Percentiles rank a stretch among this genome's conserved stretches.
Evolutionary conservation across 2,113 vertebrate species (phyloP).

Genomic region (Oceanodroma tethys): DNA sequence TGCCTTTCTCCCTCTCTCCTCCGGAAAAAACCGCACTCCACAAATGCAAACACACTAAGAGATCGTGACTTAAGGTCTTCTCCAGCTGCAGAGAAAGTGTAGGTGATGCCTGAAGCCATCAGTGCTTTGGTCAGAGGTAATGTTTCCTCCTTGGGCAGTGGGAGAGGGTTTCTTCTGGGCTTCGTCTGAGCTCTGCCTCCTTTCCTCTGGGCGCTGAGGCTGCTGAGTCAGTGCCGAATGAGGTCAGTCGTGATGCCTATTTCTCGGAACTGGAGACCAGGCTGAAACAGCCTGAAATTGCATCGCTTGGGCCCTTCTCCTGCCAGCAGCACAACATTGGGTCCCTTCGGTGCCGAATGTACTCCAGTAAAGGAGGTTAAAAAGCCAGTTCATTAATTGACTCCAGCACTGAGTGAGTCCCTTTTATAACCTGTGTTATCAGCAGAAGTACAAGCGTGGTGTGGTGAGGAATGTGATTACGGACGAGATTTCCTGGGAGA

Average conservation of each 20-base stretch:
- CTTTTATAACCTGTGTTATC: slow-evolving; percentile 84
- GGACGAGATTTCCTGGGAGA: slow-evolving; percentile 83
- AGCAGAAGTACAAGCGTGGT: slow-evolving; percentile 78
- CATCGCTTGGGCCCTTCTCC: slow-evolving; percentile 51
- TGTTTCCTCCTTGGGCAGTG: not conserved
- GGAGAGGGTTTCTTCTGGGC: not conserved
- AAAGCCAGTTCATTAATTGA: slow-evolving; percentile 79
- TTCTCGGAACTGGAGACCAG: slow-evolving; percentile 31
- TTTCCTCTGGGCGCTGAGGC: not conserved
- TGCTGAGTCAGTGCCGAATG: slow-evolving; percentile 57
- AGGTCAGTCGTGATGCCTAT: slow-evolving; percentile 44
- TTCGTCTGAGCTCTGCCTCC: not conserved
- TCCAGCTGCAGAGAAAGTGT: not conserved
- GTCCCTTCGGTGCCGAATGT: slow-evolving; percentile 63
- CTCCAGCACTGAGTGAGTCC: slow-evolving; percentile 68
- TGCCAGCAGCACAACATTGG: slow-evolving; percentile 56
- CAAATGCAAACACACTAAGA: not conserved
- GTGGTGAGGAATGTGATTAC: slow-evolving; percentile 80
- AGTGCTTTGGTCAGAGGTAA: not conserved
- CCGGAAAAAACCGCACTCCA: not conserved
- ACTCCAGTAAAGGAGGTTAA: slow-evolving; percentile 80
- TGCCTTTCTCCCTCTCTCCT: not conserved
- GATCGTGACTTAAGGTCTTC: not conserved
- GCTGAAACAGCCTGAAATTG: slow-evolving; percentile 58
- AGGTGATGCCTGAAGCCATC: not conserved